Percentiles rank a stretch among this genome's conserved stretches.
Evolutionary conservation across 2,797 vertebrate genomes (phyloP).

Genomic region (Cyprinodon diabolis): DNA sequence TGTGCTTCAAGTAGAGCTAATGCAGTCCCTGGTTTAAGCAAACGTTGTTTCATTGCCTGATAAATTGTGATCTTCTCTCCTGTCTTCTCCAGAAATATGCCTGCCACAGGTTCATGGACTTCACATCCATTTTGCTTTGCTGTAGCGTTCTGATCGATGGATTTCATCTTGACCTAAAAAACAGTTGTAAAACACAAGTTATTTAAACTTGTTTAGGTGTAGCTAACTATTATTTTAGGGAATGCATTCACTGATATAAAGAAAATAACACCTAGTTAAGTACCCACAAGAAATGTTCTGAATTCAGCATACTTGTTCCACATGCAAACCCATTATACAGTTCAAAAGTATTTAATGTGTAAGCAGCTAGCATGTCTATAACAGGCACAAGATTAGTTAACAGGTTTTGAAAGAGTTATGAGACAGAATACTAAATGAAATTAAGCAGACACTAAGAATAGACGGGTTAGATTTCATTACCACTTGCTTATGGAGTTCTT

Average conservation of each 20-base stretch:
- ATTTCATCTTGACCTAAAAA: conserved; percentile 57
- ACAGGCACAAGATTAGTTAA: background rate
- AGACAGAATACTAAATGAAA: background rate
- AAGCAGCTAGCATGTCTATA: background rate
- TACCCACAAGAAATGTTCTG: background rate
- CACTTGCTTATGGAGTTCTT: background rate
- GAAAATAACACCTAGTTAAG: background rate
- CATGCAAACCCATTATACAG: background rate
- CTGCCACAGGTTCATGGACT: conserved; percentile 85
- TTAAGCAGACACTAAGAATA: background rate
- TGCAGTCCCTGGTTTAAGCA: conserved; percentile 88
- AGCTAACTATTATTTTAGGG: background rate
- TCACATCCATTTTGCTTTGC: conserved; percentile 56
- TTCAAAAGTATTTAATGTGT: background rate
- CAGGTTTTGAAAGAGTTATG: no score
- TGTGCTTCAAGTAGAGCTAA: conserved; percentile 92
- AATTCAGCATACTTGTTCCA: background rate
- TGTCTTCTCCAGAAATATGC: conserved; percentile 86
- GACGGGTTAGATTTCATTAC: background rate
- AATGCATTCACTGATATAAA: background rate
- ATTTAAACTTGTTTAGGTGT: conserved; percentile 3
- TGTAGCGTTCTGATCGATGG: conserved; percentile 13
- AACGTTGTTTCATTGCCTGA: conserved; percentile 91
- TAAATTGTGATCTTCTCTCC: conserved; percentile 90
- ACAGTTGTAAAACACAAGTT: conserved; percentile 33